A percentile compares a stretch with the other conserved stretches of the same genome.
Conservation (phyloP, 2,113 vertebrate genomes). For the Helogale parvula region DNA sequence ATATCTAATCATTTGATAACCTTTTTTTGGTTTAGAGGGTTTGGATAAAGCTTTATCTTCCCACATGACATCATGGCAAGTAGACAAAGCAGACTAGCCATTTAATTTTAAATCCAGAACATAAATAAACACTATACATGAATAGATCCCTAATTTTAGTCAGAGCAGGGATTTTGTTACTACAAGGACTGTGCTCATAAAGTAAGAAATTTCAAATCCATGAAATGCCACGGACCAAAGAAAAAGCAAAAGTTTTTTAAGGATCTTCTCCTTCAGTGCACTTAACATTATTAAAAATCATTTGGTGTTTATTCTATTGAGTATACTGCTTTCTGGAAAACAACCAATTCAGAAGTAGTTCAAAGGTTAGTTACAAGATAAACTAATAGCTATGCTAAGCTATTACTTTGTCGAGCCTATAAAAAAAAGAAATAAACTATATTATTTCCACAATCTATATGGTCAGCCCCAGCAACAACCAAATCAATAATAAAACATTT, state of each 20-base stretch:
- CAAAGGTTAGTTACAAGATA: constrained; percentile 76
- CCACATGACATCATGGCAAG: background rate
- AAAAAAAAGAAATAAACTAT: constrained; percentile 67
- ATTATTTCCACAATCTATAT: constrained; percentile 70
- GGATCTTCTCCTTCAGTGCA: constrained; percentile 30
- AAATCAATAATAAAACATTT: constrained; percentile 75
- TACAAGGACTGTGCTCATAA: background rate
- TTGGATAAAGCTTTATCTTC: constrained; percentile 37
- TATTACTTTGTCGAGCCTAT: constrained; percentile 66
- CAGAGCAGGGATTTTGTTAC: background rate
- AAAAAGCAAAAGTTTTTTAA: background rate
- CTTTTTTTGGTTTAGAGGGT: background rate
- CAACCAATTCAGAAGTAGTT: constrained; percentile 67
- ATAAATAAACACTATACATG: background rate
- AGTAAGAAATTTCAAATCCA: constrained; percentile 29
- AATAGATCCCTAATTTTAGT: constrained; percentile 7
- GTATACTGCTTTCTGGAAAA: constrained; percentile 57
- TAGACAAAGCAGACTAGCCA: background rate
- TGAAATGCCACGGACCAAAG: constrained; percentile 12
- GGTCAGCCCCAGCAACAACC: constrained; percentile 63
- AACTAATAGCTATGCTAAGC: constrained; percentile 73
- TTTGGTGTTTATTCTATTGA: constrained; percentile 54
- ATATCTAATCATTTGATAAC: background rate
- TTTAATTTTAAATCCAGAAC: constrained; percentile 41
- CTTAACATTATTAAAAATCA: constrained; percentile 62